These are phyloP conservation scores for Bucco capensis DNA, from an alignment of 2,113 vertebrate species.

Conservation along the genomic window DNA sequence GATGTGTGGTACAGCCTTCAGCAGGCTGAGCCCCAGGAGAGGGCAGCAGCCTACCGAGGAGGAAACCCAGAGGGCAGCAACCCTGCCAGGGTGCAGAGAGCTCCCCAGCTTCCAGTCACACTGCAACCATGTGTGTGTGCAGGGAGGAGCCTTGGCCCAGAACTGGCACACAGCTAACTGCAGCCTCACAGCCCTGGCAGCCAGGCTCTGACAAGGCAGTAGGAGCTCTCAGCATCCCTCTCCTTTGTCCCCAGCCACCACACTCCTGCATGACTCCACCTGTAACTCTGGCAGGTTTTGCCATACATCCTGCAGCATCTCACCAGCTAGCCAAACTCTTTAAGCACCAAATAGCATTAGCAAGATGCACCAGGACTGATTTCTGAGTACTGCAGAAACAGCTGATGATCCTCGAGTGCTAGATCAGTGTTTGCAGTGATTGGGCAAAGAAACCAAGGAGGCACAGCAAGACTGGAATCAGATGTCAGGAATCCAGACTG, in stretches of 20 bases:
- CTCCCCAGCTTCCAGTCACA: neutral
- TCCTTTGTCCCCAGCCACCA: neutral
- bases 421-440: neutral
- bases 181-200: neutral
- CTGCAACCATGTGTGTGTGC: fast-evolving
- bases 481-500: neutral
- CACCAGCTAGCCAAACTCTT: neutral
- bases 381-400: neutral
- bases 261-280: neutral
- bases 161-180: neutral
- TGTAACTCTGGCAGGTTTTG: neutral
- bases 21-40: neutral
- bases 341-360: neutral
- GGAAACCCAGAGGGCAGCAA: neutral
- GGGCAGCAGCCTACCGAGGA: neutral
- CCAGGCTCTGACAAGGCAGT: neutral
- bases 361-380: neutral
- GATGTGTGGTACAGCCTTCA: neutral
- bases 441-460: neutral
- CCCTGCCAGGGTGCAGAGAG: neutral
- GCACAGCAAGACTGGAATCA: neutral
- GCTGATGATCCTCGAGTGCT: neutral
- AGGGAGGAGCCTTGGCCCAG: neutral
- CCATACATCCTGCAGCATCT: neutral
- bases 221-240: neutral